Conservation (phyloP, 1,140 invertebrate genomes). For the Drosophila sp. region DNA sequence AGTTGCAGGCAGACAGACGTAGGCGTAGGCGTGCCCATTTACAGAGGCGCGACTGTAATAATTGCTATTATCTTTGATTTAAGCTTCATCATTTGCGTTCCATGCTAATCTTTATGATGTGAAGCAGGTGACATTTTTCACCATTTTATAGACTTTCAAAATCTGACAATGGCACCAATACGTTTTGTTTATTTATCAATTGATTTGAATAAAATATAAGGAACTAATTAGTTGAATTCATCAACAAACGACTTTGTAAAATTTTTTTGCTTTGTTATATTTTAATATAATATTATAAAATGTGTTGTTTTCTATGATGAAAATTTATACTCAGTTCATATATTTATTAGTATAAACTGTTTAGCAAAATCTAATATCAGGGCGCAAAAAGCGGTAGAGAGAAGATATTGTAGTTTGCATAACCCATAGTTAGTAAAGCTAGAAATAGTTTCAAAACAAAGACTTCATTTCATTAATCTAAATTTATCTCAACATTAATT, state of each 20-base stretch:
- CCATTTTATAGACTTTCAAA: not conserved
- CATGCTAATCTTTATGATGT: constrained; percentile 55
- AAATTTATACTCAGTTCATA: too few relatives aligned
- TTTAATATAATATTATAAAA: not conserved
- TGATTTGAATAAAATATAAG: constrained; percentile 7
- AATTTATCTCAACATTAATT: too few relatives aligned
- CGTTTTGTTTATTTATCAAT: constrained; percentile 1
- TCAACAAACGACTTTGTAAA: constrained; percentile 1
- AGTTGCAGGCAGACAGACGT: constrained; percentile 31
- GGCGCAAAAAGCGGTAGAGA: too few relatives aligned
- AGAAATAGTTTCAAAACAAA: too few relatives aligned
- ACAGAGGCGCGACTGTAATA: constrained; percentile 63
- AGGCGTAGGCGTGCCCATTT: constrained; percentile 57
- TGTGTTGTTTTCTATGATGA: not conserved
- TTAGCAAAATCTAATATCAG: too few relatives aligned
- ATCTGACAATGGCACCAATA: not conserved
- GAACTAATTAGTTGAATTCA: constrained; percentile 13
- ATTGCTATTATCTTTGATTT: constrained; percentile 65
- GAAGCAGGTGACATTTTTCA: constrained; percentile 50
- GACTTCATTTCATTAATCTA: too few relatives aligned
- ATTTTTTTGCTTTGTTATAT: not conserved
- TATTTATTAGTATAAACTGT: constrained; percentile 15
- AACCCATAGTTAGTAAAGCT: too few relatives aligned
- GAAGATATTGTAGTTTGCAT: too few relatives aligned
- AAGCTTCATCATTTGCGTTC: constrained; percentile 34